These are phyloP conservation scores for Brachymystax lenok DNA, from an alignment of 2,797 vertebrate genomes.

Conservation along the genomic window DNA sequence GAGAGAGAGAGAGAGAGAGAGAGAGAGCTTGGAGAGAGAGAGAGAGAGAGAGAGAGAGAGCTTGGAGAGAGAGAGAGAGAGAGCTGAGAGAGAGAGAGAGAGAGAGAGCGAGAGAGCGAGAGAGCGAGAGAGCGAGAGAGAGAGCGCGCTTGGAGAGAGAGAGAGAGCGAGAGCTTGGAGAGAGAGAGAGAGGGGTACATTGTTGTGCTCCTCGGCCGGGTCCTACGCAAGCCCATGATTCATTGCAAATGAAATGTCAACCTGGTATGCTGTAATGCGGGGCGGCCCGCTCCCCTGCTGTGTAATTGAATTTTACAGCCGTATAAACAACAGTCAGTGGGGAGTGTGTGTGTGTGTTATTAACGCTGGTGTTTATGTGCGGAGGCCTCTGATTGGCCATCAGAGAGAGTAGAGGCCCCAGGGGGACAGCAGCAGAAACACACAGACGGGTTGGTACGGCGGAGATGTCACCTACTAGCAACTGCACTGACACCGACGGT, in stretches of 20 bases:
- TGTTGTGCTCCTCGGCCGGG: constrained; percentile 30
- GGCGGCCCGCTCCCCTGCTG: constrained; percentile 63
- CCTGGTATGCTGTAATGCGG: constrained; percentile 72
- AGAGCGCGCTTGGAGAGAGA: too few species aligned
- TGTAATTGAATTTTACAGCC: constrained; percentile 78
- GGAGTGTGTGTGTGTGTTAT: constrained; percentile 26
- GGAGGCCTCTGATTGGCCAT: constrained; percentile 63
- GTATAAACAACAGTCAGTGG: constrained; percentile 74
- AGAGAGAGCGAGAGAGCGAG: too few species aligned
- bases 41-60: too few species aligned
- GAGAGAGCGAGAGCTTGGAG: too few species aligned
- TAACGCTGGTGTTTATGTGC: constrained; percentile 67
- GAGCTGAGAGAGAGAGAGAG: too few species aligned
- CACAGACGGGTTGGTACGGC: constrained; percentile 30
- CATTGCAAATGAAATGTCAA: constrained; percentile 81
- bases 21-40: too few species aligned
- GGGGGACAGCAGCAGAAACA: constrained; percentile 55
- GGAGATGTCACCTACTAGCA: constrained; percentile 29
- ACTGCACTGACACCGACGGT: constrained; percentile 21
- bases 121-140: too few species aligned
- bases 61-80: too few species aligned
- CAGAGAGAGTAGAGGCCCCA: constrained; percentile 55
- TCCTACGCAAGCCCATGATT: constrained; percentile 69
- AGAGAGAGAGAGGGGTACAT: constrained; percentile 2
- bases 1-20: too few species aligned